Evolutionary conservation across 2,797 vertebrate species (phyloP).

Genomic region (Eulemur mongoz): DNA sequence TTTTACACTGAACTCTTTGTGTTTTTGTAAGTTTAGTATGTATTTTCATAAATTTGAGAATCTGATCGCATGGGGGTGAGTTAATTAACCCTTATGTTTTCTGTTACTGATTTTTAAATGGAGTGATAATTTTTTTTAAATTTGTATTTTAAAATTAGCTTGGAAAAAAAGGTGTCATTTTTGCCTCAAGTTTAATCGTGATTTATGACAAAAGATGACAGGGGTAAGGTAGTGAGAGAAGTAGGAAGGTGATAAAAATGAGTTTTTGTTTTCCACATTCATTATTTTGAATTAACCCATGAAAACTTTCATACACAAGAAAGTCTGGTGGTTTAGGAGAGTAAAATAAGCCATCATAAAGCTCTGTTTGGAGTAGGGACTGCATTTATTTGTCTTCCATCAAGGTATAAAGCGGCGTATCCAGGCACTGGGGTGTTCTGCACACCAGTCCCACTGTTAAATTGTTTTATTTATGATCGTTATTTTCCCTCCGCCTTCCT

Average conservation of each 20-base stretch:
- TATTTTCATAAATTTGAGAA: conserved; percentile 56
- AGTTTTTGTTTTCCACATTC: conserved; percentile 20
- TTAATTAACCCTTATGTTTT: neutral
- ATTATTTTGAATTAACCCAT: conserved; percentile 29
- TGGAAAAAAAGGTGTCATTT: neutral
- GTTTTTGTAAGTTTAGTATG: conserved; percentile 10
- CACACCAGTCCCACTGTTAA: neutral
- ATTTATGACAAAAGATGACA: neutral
- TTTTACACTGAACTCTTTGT: neutral
- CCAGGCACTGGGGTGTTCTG: neutral
- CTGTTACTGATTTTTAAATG: conserved; percentile 46
- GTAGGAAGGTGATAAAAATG: neutral
- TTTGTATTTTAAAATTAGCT: conserved; percentile 1
- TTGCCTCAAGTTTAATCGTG: neutral
- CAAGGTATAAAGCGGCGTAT: neutral
- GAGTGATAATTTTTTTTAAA: neutral
- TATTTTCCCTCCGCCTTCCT: conserved; percentile 73
- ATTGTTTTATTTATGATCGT: conserved; percentile 73
- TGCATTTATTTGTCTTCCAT: conserved; percentile 37
- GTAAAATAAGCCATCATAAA: neutral
- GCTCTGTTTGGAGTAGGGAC: neutral
- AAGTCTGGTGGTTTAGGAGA: neutral
- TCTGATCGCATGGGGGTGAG: neutral
- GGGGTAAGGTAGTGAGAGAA: neutral
- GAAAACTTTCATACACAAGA: neutral